Evolutionary conservation across 2,888 invertebrate species (phyloP).

Genomic region (Metellina segmentata): DNA sequence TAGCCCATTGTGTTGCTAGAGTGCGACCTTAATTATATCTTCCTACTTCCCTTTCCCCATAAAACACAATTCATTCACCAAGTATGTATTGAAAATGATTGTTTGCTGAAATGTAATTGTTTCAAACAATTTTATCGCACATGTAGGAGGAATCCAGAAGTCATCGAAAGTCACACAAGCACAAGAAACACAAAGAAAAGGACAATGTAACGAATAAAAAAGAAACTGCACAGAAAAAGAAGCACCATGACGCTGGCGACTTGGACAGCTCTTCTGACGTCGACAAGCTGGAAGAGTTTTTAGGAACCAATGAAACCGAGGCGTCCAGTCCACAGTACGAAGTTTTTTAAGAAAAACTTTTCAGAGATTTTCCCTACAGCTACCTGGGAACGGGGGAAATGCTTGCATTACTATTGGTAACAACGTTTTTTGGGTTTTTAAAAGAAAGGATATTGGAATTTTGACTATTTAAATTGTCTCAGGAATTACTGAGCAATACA

Average conservation of each 20-base stretch:
- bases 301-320: conserved; percentile 78
- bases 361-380: background rate
- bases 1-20: too few species aligned
- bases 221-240: conserved; percentile 81
- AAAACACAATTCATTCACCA: too few species aligned
- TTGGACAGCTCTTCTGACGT: conserved; percentile 73
- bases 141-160: conserved; percentile 75
- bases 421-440: background rate
- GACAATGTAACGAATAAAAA: conserved; percentile 69
- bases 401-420: conserved; percentile 19
- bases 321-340: conserved; percentile 77
- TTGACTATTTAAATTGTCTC: background rate
- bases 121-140: too few species aligned
- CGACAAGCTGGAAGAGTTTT: conserved; percentile 76
- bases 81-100: too few species aligned
- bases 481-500: conserved; percentile 13
- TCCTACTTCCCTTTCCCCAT: too few species aligned
- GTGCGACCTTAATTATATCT: too few species aligned
- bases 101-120: too few species aligned
- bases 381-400: conserved; percentile 1
- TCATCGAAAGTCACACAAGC: conserved; percentile 77
- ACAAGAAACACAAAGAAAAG: conserved; percentile 78
- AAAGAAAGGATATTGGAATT: background rate
- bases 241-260: conserved; percentile 79
- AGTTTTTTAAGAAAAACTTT: conserved; percentile 75